These are phyloP conservation scores for Trachymyrmex cornetzi DNA, from an alignment of 1,140 invertebrate species.

Conservation along the genomic window DNA sequence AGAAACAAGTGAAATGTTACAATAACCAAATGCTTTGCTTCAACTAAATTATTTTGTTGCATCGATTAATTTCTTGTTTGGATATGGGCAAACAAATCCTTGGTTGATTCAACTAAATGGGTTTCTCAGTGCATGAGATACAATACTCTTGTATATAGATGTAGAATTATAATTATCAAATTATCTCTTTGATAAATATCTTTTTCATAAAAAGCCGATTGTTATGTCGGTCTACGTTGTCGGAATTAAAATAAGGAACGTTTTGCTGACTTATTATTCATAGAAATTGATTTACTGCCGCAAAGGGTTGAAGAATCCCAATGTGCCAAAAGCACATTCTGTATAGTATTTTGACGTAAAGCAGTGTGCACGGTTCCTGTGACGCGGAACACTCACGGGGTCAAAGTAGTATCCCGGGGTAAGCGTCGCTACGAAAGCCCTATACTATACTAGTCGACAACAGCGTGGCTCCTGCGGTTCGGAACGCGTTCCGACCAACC, in stretches of 20 bases:
- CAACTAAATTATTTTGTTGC: too few species aligned
- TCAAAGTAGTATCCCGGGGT: constrained; percentile 43
- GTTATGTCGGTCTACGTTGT: not conserved
- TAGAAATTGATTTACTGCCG: not conserved
- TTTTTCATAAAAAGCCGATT: not conserved
- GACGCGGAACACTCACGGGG: constrained; percentile 29
- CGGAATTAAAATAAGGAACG: not conserved
- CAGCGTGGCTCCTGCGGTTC: constrained; percentile 51
- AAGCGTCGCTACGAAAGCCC: constrained; percentile 48
- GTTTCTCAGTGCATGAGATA: too few species aligned
- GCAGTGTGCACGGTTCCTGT: not conserved
- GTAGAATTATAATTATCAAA: not conserved
- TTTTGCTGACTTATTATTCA: not conserved
- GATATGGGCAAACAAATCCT: too few species aligned
- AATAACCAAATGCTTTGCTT: too few species aligned
- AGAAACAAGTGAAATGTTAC: too few species aligned
- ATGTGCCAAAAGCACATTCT: not conserved
- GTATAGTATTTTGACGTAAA: constrained; percentile 16
- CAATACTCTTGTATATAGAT: not conserved
- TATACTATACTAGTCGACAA: constrained; percentile 55
- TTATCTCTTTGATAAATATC: not conserved
- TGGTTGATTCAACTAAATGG: too few species aligned
- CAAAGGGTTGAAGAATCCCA: constrained; percentile 17
- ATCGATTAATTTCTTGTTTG: too few species aligned
- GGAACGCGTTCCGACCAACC: constrained; percentile 6